Evolutionary conservation across 2,113 vertebrate genomes (phyloP), one percentile per base, ranked within the genome.

Genomic region (Corythornis madagascariensis): DNA sequence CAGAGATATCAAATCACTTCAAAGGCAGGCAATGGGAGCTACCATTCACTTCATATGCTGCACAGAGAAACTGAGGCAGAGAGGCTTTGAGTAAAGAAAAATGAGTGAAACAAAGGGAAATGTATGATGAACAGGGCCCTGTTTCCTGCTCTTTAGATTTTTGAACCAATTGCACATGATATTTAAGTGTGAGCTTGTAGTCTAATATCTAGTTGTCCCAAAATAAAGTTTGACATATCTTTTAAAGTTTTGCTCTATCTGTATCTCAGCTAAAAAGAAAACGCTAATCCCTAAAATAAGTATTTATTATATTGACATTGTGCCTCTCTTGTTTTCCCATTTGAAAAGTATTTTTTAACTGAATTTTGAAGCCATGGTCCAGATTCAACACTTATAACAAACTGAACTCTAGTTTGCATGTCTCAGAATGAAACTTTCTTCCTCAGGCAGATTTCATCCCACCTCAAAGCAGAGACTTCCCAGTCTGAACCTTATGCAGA

Each of bases 51-150:
- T 76, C 14, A 22, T 20, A 31, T 16, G 29, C 26, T 61, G 53
- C 13, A 56, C 38, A 79, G 80, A 69, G 73, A 86, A 93, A 90
- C 38, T 45, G 70, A 93, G 69, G 40, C 61, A 86, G 43, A 29
- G 33, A 52, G 29, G 8, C 18, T 84, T 21, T 76, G 31, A n/a
- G 12, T 74, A 35, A 21, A 3, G 3, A 9, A 75, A 45, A 64
- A 77, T 48, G 16, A 33, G 3, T 7, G 5, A 67, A 10, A 48
- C 10, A 31, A 16, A 63, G 28, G 24, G 25, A 90, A 74, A 67
- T 0, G 1, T 20, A 31, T 21, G 22, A 59, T 22, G 38, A 38
- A 47, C 7, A 33, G 24, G 38, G 13, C 4, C 17, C 9, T 25
- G 17, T 66, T 73, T 74, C 12, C 18, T 5, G 26, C 2, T 50